Base-by-base conservation (phyloP, 2,113 vertebrate genomes). In the Notarius lentiginosus region DNA sequence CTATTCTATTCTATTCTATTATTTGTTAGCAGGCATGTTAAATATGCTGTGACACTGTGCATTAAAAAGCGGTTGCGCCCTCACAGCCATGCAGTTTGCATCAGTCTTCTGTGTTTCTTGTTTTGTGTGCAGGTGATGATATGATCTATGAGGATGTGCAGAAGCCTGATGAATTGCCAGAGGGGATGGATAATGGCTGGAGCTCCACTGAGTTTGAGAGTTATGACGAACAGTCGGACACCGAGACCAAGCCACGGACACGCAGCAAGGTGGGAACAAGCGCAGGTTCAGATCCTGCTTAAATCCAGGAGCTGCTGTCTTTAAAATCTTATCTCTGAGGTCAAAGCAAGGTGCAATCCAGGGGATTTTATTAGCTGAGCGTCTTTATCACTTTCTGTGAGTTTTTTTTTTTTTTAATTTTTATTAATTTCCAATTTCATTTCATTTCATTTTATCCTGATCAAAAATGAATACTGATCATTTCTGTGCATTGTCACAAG, bases 151-250 rank as follows among this genome's bases (percentile, higher is more conserved):
- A 97, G 90, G 95, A 96, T 17, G 94, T 94, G 77, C 92, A 91
- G 72, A 93, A 90, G 0, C 90, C 91, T 0, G 92, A 92, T 20
- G 90, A 75, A 0, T 88, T 53, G 8, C 90, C 56, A 11, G 90
- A 87, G 0, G 73, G 87, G 0, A 89, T 94, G 24, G 94, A 96
- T 47, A 87, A 95, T 73, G 95, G 95, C 87, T 97, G 96, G 96
- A 97, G 96, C 92, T 97, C 96, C 91, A 97, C 96, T 0, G 96
- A 97, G 86, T 97, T 97, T 0, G 96, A 97, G 93, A 97, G 96
- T 92, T 97, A 97, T 89, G 96, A 96, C 0, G 96, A 97, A 75
- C 96, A 95, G 27, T 97, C 96, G 0, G 96, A 96, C 63, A 88
- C 27, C 41, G 95, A 96, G 87, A 91, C 82, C 85, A 94, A 93